A percentile compares a stretch with the other conserved stretches of the same genome.
Evolutionary conservation across 2,888 invertebrate species (phyloP).

Genomic region (Seira ritae): DNA sequence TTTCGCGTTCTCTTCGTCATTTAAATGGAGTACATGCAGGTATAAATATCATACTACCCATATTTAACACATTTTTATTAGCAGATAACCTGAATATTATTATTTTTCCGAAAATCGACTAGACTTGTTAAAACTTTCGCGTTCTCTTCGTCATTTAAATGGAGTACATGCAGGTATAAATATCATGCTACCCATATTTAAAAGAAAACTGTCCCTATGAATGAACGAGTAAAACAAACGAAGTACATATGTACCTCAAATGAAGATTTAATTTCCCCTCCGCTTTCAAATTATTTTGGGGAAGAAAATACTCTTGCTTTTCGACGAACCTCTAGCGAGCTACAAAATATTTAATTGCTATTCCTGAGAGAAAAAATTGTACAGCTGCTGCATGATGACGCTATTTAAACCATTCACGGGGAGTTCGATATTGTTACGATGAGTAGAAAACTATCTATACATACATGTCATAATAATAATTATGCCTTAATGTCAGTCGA

Average conservation of each 20-base stretch:
- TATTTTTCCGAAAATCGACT: slow-evolving; percentile 23
- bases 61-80: not conserved
- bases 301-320: not conserved
- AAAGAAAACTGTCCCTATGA: too few species aligned
- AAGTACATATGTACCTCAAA: too few species aligned
- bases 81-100: not conserved
- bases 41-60: not conserved
- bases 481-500: slow-evolving; percentile 3
- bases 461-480: too few species aligned
- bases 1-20: slow-evolving; percentile 50
- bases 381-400: slow-evolving; percentile 19
- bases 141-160: slow-evolving; percentile 30
- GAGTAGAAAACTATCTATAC: not conserved
- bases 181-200: not conserved
- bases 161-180: slow-evolving; percentile 16
- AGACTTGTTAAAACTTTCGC: slow-evolving; percentile 59
- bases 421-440: not conserved
- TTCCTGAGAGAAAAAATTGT: slow-evolving; percentile 42
- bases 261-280: too few species aligned
- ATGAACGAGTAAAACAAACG: too few species aligned
- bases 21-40: slow-evolving; percentile 17
- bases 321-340: not conserved
- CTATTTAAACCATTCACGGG: not conserved
- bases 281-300: not conserved
- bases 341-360: not conserved